phyloP scores from a whole-genome alignment of 2,113 vertebrate species.

The Macroglossus sobrinus region DNA sequence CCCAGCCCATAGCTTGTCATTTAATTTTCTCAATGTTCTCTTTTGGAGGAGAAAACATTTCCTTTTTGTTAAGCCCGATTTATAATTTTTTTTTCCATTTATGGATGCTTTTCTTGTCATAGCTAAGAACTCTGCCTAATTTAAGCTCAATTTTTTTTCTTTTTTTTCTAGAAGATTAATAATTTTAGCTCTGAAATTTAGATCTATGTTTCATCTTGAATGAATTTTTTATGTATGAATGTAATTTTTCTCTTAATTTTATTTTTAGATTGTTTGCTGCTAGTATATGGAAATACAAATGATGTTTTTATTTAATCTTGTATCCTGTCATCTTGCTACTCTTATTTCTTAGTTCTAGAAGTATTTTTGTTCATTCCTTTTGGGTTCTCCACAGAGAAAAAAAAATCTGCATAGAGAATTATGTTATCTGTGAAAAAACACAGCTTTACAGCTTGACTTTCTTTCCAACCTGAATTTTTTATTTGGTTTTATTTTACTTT shows the following conservation, averaged over 20 bases:
- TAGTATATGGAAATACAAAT: neutral
- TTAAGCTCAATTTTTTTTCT: neutral
- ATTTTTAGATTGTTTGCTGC: neutral
- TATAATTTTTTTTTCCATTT: neutral
- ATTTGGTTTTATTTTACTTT: neutral
- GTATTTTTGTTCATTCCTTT: neutral
- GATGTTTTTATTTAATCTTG: neutral
- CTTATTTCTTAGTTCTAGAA: neutral
- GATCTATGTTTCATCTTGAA: neutral
- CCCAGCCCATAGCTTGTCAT: neutral
- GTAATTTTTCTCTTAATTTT: neutral
- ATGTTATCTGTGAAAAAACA: neutral
- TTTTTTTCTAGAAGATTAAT: slow-evolving; percentile 15
- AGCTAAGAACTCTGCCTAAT: neutral
- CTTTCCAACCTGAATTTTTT: neutral
- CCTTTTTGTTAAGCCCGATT: neutral
- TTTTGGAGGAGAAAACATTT: neutral
- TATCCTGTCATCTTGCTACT: neutral
- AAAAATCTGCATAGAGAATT: neutral
- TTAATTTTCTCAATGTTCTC: neutral
- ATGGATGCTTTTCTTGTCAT: neutral
- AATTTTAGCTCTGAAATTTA: neutral
- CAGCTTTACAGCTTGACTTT: neutral
- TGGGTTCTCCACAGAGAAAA: neutral
- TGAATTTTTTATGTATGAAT: neutral